Evolutionary conservation across 1,140 invertebrate genomes (phyloP).

Genomic region (Caenorhabditis briggsae): DNA sequence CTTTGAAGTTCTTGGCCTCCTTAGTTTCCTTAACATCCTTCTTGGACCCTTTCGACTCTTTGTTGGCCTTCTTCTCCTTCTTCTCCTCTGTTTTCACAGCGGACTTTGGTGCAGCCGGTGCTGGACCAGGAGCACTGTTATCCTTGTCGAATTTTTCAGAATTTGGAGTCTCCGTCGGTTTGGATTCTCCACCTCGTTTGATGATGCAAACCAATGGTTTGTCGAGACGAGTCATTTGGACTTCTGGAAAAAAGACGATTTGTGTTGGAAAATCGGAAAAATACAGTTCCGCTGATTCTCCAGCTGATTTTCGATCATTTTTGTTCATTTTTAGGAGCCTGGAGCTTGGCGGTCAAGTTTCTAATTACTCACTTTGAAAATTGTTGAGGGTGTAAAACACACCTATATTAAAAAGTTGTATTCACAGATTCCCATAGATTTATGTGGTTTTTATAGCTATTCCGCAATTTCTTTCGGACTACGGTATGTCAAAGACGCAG

Average conservation of each 20-base stretch:
- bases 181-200: constrained; percentile 32
- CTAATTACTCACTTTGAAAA: too few relatives aligned
- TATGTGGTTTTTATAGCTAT: too few relatives aligned
- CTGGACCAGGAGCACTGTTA: not conserved
- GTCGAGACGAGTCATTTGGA: constrained; percentile 64
- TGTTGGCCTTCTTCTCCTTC: not conserved
- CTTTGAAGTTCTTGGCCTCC: not conserved
- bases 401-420: too few relatives aligned
- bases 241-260: constrained; percentile 18
- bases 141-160: constrained; percentile 8
- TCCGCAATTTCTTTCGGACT: too few relatives aligned
- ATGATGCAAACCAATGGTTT: constrained; percentile 52
- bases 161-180: constrained; percentile 3
- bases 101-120: not conserved
- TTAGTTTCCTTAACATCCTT: not conserved
- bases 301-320: too few relatives aligned
- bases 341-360: too few relatives aligned
- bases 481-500: too few relatives aligned
- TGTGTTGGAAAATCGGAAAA: too few relatives aligned
- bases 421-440: too few relatives aligned
- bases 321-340: too few relatives aligned
- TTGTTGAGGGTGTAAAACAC: too few relatives aligned
- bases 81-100: not conserved
- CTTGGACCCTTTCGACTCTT: not conserved
- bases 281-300: too few relatives aligned